phyloP scores from a whole-genome alignment of 2,113 vertebrate genomes.

The human region DNA sequence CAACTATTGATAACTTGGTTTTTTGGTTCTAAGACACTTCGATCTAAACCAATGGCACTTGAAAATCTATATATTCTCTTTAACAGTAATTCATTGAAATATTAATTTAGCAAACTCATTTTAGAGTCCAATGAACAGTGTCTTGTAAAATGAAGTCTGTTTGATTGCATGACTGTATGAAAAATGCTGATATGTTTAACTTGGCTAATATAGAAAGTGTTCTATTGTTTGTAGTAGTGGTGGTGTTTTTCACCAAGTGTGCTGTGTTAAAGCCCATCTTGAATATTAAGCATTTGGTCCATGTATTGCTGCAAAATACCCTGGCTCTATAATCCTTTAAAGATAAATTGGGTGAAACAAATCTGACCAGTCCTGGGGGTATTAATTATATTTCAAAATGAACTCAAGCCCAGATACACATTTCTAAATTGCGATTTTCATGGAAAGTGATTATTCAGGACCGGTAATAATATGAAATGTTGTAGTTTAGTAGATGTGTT shows the following conservation, averaged over 20 bases:
- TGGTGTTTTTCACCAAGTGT: neutral
- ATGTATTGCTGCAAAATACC: neutral
- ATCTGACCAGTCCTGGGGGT: constrained; percentile 23
- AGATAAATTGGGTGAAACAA: constrained; percentile 55
- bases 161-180: neutral
- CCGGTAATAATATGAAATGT: neutral
- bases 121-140: neutral
- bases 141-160: constrained; percentile 16
- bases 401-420: constrained; percentile 44
- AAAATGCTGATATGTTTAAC: constrained; percentile 41
- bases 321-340: constrained; percentile 7
- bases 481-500: constrained; percentile 21
- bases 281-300: neutral
- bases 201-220: neutral
- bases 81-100: constrained; percentile 32
- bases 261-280: neutral
- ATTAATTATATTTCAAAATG: constrained; percentile 51
- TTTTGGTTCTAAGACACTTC: neutral
- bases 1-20: neutral
- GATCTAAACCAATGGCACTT: neutral
- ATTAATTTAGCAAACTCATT: neutral
- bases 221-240: neutral
- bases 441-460: neutral
- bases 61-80: neutral
- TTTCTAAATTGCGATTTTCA: constrained; percentile 56